Base-by-base conservation (phyloP, 2,113 vertebrate species). In the Mionectes macconnelli region DNA sequence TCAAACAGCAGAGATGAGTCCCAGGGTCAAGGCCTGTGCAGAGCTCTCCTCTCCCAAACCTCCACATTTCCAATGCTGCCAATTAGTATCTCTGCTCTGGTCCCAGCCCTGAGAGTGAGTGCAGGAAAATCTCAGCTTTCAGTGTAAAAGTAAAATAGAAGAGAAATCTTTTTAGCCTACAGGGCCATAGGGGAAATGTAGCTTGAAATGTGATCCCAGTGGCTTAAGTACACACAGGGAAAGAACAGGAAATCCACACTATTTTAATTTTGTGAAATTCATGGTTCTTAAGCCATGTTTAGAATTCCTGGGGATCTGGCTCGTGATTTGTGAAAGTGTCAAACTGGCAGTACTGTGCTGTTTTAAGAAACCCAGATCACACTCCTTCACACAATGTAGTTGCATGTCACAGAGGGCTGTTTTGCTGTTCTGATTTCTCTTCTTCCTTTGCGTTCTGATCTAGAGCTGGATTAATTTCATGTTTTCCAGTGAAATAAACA, bases 181-280 rank as follows among this genome's bases (percentile, higher is more conserved):
- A 30, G 16, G 60, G 56, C 62, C n/a, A 23, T 35, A 49, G 44
- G 37, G 76, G 53, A 93, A 89, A 74, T 22, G 47, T 42, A 87
- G 49, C 68, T 81, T 91, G 94, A 86, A 96, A 96, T 75, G 49
- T 75, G 83, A 96, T 90, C 52, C 50, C 15, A 39, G 39, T 31
- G 60, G 84, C 69, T 86, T 84, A 75, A 90, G 56, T 77, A 83
- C 64, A 70, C 25, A 53, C 2, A 64, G 76, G 68, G 68, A 96
- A 95, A 85, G 69, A 91, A 88, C 79, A 96, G 92, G 82, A 97
- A 94, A 93, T 80, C 85, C 79, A 64, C 50, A 39, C 76, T 92
- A 88, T 84, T 96, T 92, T 78, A 90, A 90, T 95, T 91, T 96
- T 88, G 68, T 74, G 49, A 81, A 90, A 96, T 83, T 96, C 85